Evolutionary conservation across 2,797 vertebrate genomes (phyloP), one percentile per base, ranked within the genome.

Genomic region (Ambastaia sidthimunki): DNA sequence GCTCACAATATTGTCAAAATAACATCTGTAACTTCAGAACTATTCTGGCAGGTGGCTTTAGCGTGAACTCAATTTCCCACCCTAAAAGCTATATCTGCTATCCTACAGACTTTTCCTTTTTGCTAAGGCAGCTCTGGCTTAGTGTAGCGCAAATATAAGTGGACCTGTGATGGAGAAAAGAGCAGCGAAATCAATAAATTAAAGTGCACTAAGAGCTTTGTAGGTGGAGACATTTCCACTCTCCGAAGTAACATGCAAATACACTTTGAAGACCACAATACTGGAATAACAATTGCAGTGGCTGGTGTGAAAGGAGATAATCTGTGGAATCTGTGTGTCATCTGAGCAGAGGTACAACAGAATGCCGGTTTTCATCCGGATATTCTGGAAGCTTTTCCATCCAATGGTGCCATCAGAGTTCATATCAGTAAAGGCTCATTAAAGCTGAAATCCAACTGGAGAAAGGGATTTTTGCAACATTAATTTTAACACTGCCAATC

Each of bases 341-440:
- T 82, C 82, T 87, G 88, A 87, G 88, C 90, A 83, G 85, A 90
- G 81, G 81, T 85, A 84, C 82, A 89, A 84, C 87, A 83, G 87
- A 85, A 92, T 88, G 86, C 85, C 68, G 81, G 85, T 88, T 88
- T 82, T 82, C 85, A 85, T 88, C 90, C 85, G 92, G 90, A 93
- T 90, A 91, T 91, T 91, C 88, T 86, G 88, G 87, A 85, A 87
- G 82, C 73, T 71, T 78, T 89, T 86, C 89, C 89, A 88, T 90
- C 87, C 89, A 37, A 86, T 87, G 88, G 83, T 91, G 89, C 89
- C 93, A 96, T 93, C 93, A 93, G 88, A 89, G 90, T 86, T 87
- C 77, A 90, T 93, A 95, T 94, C 93, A 94, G 93, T 93, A 89
- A 94, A 93, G 94, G 93, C 93, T 96, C 94, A 94, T 96, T 97